Evolutionary conservation across 1,140 invertebrate species (phyloP).

Genomic region (Centruroides sculpturatus): DNA sequence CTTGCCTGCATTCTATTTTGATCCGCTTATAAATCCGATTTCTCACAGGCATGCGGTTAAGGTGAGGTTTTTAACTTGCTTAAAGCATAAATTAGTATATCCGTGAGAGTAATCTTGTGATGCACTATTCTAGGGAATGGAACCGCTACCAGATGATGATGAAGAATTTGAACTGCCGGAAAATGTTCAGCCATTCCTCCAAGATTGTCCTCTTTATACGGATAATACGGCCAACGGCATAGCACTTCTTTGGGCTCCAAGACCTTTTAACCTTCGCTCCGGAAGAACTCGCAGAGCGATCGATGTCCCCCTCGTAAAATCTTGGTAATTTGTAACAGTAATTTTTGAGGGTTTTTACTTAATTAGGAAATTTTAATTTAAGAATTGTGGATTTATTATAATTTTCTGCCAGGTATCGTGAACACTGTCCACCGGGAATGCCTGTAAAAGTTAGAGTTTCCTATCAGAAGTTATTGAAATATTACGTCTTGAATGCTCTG

Average conservation of each 20-base stretch:
- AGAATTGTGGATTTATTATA: constrained; percentile 4
- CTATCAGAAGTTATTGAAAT: constrained; percentile 97
- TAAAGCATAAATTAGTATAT: too few species aligned
- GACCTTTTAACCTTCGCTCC: constrained; percentile 93
- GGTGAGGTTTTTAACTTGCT: constrained; percentile 22
- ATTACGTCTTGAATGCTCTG: constrained; percentile 93
- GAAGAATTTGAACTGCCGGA: constrained; percentile 89
- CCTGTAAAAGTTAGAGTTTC: constrained; percentile 96
- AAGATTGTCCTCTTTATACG: constrained; percentile 89
- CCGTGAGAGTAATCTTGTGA: too few species aligned
- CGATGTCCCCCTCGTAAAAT: constrained; percentile 93
- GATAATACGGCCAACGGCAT: constrained; percentile 99
- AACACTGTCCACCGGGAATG: constrained; percentile 96
- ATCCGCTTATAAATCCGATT: constrained; percentile 98
- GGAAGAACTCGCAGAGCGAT: constrained; percentile 68
- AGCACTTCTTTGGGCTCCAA: constrained; percentile 91
- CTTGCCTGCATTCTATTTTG: constrained; percentile 98
- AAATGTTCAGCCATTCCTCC: constrained; percentile 77
- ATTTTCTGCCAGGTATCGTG: constrained; percentile 34
- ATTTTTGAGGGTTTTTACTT: constrained; percentile 30
- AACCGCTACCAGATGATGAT: constrained; percentile 63
- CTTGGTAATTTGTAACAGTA: constrained; percentile 52
- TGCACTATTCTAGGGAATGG: constrained; percentile 28
- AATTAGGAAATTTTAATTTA: neutral
- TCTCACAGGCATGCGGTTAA: constrained; percentile 83